Base-by-base conservation (phyloP, 2,797 vertebrate genomes). In the Melopsittacus undulatus region DNA sequence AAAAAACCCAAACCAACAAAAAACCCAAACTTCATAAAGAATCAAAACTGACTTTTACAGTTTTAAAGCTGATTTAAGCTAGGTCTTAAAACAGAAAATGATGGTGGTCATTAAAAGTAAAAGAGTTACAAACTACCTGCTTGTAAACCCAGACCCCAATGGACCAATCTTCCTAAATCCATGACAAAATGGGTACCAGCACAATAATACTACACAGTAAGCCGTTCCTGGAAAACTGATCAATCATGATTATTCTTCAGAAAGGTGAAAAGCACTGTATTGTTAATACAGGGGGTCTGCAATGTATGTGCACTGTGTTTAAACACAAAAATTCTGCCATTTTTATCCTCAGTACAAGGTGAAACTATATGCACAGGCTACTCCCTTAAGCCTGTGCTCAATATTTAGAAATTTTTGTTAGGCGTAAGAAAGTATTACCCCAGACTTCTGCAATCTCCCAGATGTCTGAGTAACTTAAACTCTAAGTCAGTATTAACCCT, bases 401-500 rank as follows among this genome's bases (percentile, higher is more conserved):
- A 48, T 91, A 87, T 40, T 70, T 67, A n/a, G 3, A 57, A 67
- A 67, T 16, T 89, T 92, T 76, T 79, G 36, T 89, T 89, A 91
- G 80, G 62, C 93, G 94, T 94, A 86, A 76, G 70, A 77, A 97
- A 95, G 95, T 84, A 94, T 76, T 90, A 66, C 83, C 46, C 24
- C 62, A 84, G 67, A 54, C 30, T 91, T 82, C 36, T 54, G 77
- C 74, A 83, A 63, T 90, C 77, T 79, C 26, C 1, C 27, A 76
- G 70, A 51, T 93, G 84, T 95, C 84, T 86, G 74, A 92, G 38
- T 73, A 94, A 84, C 80, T 88, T 86, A 73, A 93, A 87, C 63
- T 79, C 59, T 73, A 57, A 92, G 38, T 91, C 87, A 96, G 90
- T 90, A 97, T 93, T 94, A 93, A 79, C 83, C 82, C 70, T 92